Evolutionary conservation across 2,113 vertebrate genomes (phyloP).

Genomic region (Eurystomus gularis): DNA sequence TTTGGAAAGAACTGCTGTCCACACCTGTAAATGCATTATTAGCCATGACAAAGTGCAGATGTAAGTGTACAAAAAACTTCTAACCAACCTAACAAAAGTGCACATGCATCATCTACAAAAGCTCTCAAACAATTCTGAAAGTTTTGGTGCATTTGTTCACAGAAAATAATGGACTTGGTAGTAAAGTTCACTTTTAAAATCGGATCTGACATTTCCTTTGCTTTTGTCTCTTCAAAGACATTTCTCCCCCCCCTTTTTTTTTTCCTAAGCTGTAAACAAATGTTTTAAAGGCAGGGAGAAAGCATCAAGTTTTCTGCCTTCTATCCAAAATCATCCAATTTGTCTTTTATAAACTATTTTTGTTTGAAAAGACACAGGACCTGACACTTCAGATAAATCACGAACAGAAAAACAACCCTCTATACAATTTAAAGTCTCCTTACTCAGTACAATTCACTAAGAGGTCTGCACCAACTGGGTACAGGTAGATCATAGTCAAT

Average conservation of each 20-base stretch:
- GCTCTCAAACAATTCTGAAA: slow-evolving; percentile 71
- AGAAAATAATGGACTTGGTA: slow-evolving; percentile 59
- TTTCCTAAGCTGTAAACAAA: slow-evolving; percentile 63
- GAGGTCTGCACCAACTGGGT: background rate
- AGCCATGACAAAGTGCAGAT: slow-evolving; percentile 37
- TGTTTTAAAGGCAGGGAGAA: slow-evolving; percentile 56
- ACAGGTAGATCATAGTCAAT: background rate
- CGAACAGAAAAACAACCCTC: slow-evolving; percentile 31
- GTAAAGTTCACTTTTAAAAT: slow-evolving; percentile 73
- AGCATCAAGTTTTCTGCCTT: slow-evolving; percentile 28
- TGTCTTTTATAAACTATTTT: slow-evolving; percentile 62
- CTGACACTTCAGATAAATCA: slow-evolving; percentile 55
- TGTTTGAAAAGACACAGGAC: slow-evolving; percentile 53
- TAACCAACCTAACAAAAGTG: background rate
- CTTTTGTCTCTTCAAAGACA: slow-evolving; percentile 68
- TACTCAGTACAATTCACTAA: background rate
- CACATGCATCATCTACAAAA: slow-evolving; percentile 53
- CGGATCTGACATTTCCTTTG: slow-evolving; percentile 54
- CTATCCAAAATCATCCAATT: slow-evolving; percentile 45
- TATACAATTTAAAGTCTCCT: background rate
- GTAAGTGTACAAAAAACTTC: background rate
- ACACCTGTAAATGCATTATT: slow-evolving; percentile 24
- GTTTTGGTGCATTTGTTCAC: slow-evolving; percentile 38
- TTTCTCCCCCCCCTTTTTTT: slow-evolving; percentile 3
- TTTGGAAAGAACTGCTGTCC: slow-evolving; percentile 6